A percentile compares a stretch with the other conserved stretches of the same genome.
These are phyloP conservation scores for Campopleginae sp. DNA, from an alignment of 2,888 invertebrate genomes.

Conservation along the genomic window DNA sequence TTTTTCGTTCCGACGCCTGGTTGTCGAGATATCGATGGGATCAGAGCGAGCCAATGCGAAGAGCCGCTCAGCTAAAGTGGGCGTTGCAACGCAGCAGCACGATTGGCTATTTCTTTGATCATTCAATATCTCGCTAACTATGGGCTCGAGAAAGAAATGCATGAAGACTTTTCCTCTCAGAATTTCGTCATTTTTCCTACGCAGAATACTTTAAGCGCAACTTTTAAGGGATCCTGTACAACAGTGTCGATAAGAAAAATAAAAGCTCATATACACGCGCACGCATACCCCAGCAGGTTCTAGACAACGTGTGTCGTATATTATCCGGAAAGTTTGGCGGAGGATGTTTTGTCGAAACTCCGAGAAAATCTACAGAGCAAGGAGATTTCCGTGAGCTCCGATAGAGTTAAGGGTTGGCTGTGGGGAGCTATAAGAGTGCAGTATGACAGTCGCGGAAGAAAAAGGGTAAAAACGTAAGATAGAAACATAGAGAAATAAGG, in stretches of 20 bases:
- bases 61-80: background rate
- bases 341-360: constrained; percentile 37
- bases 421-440: constrained; percentile 21
- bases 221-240: constrained; percentile 1
- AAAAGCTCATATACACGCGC: constrained; percentile 4
- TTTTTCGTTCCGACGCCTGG: background rate
- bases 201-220: background rate
- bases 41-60: background rate
- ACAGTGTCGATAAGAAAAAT: background rate
- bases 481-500: constrained; percentile 25
- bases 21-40: background rate
- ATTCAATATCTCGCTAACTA: background rate
- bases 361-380: constrained; percentile 23
- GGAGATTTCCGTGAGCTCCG: constrained; percentile 24
- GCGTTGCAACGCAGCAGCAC: background rate
- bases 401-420: constrained; percentile 16
- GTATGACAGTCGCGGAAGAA: constrained; percentile 12
- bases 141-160: background rate
- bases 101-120: background rate
- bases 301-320: constrained; percentile 43
- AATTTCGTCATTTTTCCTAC: background rate
- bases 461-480: constrained; percentile 6
- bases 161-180: background rate
- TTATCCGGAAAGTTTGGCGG: constrained; percentile 52
- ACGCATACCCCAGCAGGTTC: background rate